Evolutionary conservation across 2,113 vertebrate species (phyloP).

Genomic region (Heliornis fulica): DNA sequence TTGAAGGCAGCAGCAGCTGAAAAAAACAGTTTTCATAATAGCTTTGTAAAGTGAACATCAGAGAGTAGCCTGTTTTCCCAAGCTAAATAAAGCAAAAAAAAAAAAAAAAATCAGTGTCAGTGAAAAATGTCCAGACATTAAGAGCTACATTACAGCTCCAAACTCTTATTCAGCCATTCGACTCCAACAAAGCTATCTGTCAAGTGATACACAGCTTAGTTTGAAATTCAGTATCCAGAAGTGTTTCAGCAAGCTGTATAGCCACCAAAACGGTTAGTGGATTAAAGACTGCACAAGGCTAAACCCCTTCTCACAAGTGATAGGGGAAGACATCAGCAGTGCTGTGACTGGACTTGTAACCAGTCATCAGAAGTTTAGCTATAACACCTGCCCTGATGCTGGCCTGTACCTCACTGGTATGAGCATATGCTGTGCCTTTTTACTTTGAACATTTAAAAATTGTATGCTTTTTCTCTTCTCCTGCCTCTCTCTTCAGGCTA

Average conservation of each 20-base stretch:
- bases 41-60: not conserved
- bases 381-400: not conserved
- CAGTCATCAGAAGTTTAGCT: not conserved
- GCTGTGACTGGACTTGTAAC: not conserved
- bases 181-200: not conserved
- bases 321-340: not conserved
- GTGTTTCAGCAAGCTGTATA: not conserved
- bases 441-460: not conserved
- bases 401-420: not conserved
- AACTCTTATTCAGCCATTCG: not conserved
- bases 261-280: not conserved
- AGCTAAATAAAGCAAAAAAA: slow-evolving; percentile 2
- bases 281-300: not conserved
- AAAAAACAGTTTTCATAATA: not conserved
- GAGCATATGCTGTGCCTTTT: not conserved
- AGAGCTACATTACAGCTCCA: not conserved
- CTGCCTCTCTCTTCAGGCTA: not conserved
- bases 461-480: not conserved
- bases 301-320: not conserved
- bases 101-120: not conserved
- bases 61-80: not conserved
- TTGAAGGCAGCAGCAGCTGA: not conserved
- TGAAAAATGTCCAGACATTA: not conserved
- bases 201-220: not conserved
- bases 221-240: not conserved